Evolutionary conservation across 2,888 invertebrate species (phyloP), one percentile per base, ranked within the genome.

Genomic region (Stomorhina lunata): DNA sequence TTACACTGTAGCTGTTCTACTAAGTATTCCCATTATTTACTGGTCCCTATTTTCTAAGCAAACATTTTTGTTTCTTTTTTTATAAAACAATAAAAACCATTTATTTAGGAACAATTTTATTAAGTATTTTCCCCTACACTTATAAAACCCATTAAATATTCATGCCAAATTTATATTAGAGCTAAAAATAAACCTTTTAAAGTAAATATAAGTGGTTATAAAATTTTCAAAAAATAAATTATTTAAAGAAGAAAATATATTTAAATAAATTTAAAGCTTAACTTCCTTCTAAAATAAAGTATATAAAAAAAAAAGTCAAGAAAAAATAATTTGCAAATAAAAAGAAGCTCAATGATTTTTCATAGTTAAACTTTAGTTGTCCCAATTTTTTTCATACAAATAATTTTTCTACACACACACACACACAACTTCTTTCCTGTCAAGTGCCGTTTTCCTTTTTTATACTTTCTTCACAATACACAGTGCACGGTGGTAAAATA

Each of bases 301-400:
- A 55, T 7, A 55, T n/a, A n/a, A 40, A 17, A 50, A n/a, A 25
- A 10, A 40, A 37, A n/a, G 6, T 10, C 7, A 25, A 48, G 25
- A 20, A 15, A 27, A 61, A 27, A 6, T 6, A 34, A 7, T 43
- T 22, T n/a, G 0, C 32, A 22, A 20, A 2, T 32, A 66, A 10
- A 22, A 3, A 50, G 22, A 34, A 12, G 37, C 15, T 29, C 17
- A 27, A 61, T 43, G 40, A 65, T 9, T 57, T 61, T 81, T 45
- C 22, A n/a, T 53, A 20, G 34, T 53, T 61, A 12, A 17, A 63
- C 34, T 53, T 55, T 37, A 53, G 22, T 59, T 69, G 50, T 50
- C 48, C 61, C 25, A 50, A 22, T 61, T 63, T 61, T 9, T 10
- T 29, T 45, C 17, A 12, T 22, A 32, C 15, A 43, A 53, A 63